Percentiles rank a stretch among this genome's conserved stretches.
Conservation (phyloP, 2,888 invertebrate genomes). For the Drosophila neoperkinsi region DNA sequence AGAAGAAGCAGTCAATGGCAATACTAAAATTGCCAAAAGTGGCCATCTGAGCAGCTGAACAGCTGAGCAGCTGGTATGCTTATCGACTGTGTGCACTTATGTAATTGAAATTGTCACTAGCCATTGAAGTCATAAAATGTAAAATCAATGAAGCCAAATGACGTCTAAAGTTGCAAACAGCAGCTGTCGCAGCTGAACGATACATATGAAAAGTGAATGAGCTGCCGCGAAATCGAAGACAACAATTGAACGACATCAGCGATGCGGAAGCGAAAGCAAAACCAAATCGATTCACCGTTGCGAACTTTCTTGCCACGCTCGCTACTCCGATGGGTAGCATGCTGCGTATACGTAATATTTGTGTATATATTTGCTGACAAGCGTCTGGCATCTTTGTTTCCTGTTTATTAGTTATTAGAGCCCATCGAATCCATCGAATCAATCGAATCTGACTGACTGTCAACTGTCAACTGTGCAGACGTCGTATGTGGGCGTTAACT, state of each 20-base stretch:
- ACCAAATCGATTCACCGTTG: conserved; percentile 24
- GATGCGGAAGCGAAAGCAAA: conserved; percentile 58
- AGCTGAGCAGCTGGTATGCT: not conserved
- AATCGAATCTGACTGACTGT: not conserved
- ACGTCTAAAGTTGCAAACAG: conserved; percentile 38
- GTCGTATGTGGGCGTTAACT: conserved; percentile 32
- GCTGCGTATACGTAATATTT: conserved; percentile 72
- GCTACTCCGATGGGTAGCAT: conserved; percentile 38
- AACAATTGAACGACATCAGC: conserved; percentile 51
- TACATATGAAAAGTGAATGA: conserved; percentile 48
- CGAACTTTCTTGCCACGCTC: conserved; percentile 11
- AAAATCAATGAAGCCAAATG: conserved; percentile 37
- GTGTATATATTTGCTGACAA: conserved; percentile 39
- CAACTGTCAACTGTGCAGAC: not conserved
- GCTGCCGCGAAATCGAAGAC: conserved; percentile 49
- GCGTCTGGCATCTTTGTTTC: conserved; percentile 59
- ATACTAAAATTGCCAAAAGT: not conserved
- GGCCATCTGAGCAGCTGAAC: not conserved
- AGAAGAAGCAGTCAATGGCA: not conserved
- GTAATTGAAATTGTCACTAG: conserved; percentile 50
- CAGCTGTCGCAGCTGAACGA: conserved; percentile 16
- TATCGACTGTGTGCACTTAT: conserved; percentile 30
- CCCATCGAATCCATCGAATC: not conserved
- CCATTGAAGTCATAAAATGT: conserved; percentile 52
- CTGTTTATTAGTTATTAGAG: conserved; percentile 22